These are phyloP conservation scores for Subacronicta megacephala DNA, from an alignment of 2,888 invertebrate species.

Conservation along the genomic window DNA sequence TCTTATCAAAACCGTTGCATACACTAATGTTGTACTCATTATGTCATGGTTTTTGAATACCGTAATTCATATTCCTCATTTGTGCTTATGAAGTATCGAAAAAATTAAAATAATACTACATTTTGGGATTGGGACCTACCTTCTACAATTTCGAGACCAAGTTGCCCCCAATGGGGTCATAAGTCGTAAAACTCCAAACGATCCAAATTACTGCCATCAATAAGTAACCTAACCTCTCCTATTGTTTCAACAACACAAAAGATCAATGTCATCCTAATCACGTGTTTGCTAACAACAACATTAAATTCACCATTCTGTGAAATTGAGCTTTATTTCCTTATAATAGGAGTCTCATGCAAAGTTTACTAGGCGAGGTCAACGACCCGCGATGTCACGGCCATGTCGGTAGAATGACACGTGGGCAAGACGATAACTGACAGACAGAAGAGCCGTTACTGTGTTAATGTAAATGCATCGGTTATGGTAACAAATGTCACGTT, in stretches of 20 bases:
- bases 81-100: too few species aligned
- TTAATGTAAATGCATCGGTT: slow-evolving; percentile 35
- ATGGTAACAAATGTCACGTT: slow-evolving; percentile 21
- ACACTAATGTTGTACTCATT: slow-evolving; percentile 8
- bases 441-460: slow-evolving; percentile 56
- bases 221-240: slow-evolving; percentile 29
- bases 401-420: slow-evolving; percentile 62
- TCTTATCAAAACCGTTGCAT: slow-evolving; percentile 41
- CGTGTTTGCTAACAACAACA: slow-evolving; percentile 37
- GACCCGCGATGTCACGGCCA: slow-evolving; percentile 84
- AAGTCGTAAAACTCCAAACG: not conserved
- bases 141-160: too few species aligned
- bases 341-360: slow-evolving; percentile 71
- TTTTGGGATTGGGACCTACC: too few species aligned
- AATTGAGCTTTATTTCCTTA: slow-evolving; percentile 57
- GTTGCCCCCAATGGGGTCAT: not conserved
- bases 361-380: slow-evolving; percentile 80
- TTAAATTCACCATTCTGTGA: slow-evolving; percentile 36
- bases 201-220: slow-evolving; percentile 4
- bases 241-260: slow-evolving; percentile 30
- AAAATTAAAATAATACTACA: too few species aligned
- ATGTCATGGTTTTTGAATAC: slow-evolving; percentile 2
- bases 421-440: slow-evolving; percentile 63
- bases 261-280: slow-evolving; percentile 45
- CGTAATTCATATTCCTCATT: not conserved